Base-by-base conservation (phyloP, 2,888 invertebrate genomes). In the Ectemnius lituratus region DNA sequence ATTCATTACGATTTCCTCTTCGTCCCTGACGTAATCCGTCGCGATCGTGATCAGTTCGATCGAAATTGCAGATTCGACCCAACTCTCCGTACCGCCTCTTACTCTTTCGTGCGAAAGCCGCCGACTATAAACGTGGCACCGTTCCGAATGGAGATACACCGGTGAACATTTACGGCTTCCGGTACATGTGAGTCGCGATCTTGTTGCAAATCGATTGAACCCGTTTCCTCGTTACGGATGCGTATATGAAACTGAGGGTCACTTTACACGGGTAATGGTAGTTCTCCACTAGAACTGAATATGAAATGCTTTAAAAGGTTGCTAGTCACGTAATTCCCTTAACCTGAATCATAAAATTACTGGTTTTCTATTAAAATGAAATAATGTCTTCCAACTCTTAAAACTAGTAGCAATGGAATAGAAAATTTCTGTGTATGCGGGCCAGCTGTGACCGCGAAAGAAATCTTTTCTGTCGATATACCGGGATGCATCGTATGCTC, bases 401-500 rank as follows among this genome's bases (percentile, higher is more conserved):
- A 2, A 23, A 23, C 23, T 23, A 3, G 23, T 23, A 23, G 23
- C 3, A 23, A 2, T 23, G 23, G 23, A 23, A 23, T 23, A 23
- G 23, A 23, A 23, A 23, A 23, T 23, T 23, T 3, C 1, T 2
- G 23, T 23, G 23, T 2, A 23, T 23, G 23, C 23, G 23, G 23
- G 23, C 2, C 23, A 23, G 23, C 23, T 23, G 23, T 23, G 23
- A 23, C 23, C 23, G 23, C 23, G 23, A 67, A 69, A 46, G 59
- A 77, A 83, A 75, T 82, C 77, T 80, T 82, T 82, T 82, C 82
- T 75, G 80, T 67, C 56, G 66, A 75, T 74, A 76, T 52, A 60
- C 37, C 46, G 49, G 46, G 62, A 61, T 70, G 68, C 60, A 68
- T 14, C 20, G 28, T 62, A 67, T 70, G 75, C 60, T 68, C 79